Evolutionary conservation across 2,888 invertebrate genomes (phyloP), one percentile per base, ranked within the genome.

Genomic region (Drosophila pseudotakahashii): DNA sequence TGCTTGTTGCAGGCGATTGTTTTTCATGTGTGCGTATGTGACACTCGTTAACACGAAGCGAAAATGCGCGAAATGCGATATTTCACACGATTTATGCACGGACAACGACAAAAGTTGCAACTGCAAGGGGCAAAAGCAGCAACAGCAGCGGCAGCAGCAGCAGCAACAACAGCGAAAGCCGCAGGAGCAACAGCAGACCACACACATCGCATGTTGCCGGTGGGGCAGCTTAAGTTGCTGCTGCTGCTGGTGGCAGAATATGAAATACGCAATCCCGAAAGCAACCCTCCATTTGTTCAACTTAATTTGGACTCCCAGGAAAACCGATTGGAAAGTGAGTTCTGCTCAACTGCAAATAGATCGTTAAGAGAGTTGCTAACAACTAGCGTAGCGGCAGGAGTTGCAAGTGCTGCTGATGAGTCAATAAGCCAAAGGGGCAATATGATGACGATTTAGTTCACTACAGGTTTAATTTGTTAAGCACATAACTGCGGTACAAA

Each of bases 51-150:
- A 85, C 89, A 84, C 89, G 84, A 76, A 89, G 89, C 85, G 88
- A 88, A 85, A 86, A 89, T 88, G 88, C 88, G 89, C 87, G 91
- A 90, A 91, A 91, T 91, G 92, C 87, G 91, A 91, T 92, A 91
- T 91, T 91, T 91, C 92, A 91, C 92, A 91, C 92, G 91, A 91
- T 91, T 91, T 91, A 91, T 91, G 91, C 86, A 90, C 85, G 85
- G 52, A 76, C 89, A 89, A 87, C 81, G 82, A 81, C 81, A 76
- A 87, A 80, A 86, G 75, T 67, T 80, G 87, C 82, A 87, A 76
- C 88, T 80, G 77, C 76, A 75, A 64, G 64, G 57, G 57, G 59
- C n/a, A n/a, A n/a, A n/a, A n/a, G n/a, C n/a, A n/a, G n/a, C n/a
- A n/a, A n/a, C n/a, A n/a, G n/a, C 64, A 72, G 36, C 52, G 67